Evolutionary conservation across 2,888 invertebrate species (phyloP).

Genomic region (Gibbula magus): DNA sequence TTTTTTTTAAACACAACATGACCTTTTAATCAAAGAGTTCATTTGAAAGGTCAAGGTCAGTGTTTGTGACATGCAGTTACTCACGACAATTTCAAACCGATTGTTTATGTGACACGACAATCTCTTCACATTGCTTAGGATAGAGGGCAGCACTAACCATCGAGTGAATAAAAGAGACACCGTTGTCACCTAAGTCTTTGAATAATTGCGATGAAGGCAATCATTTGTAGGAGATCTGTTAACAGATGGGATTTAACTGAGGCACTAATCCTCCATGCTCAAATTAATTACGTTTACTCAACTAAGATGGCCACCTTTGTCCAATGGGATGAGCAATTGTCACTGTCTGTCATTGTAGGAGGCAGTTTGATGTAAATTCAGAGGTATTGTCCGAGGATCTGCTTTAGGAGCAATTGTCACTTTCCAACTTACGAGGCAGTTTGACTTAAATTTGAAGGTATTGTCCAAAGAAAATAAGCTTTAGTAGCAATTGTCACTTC

Average conservation of each 20-base stretch:
- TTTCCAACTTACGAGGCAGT: no score
- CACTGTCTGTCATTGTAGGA: background rate
- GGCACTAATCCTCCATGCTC: background rate
- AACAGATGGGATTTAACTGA: slow-evolving; percentile 6
- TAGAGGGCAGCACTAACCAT: background rate
- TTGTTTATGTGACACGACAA: background rate
- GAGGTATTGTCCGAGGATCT: no score
- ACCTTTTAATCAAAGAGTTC: no score
- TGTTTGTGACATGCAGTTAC: no score
- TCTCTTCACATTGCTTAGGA: background rate
- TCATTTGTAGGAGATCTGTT: slow-evolving; percentile 2
- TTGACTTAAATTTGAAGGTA: no score
- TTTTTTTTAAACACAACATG: no score
- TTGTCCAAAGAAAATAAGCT: no score
- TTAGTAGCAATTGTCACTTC: no score
- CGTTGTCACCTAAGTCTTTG: slow-evolving; percentile 12
- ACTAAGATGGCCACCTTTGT: slow-evolving; percentile 5
- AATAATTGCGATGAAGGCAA: background rate
- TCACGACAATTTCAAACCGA: background rate
- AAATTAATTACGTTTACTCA: slow-evolving; percentile 16
- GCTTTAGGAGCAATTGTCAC: no score
- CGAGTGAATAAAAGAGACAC: background rate
- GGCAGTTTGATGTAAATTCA: background rate
- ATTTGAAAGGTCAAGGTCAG: no score
- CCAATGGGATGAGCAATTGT: background rate